A percentile compares a stretch with the other conserved stretches of the same genome.
phyloP scores from a whole-genome alignment of 2,113 vertebrate species.

The Pseudopodoces humilis region DNA sequence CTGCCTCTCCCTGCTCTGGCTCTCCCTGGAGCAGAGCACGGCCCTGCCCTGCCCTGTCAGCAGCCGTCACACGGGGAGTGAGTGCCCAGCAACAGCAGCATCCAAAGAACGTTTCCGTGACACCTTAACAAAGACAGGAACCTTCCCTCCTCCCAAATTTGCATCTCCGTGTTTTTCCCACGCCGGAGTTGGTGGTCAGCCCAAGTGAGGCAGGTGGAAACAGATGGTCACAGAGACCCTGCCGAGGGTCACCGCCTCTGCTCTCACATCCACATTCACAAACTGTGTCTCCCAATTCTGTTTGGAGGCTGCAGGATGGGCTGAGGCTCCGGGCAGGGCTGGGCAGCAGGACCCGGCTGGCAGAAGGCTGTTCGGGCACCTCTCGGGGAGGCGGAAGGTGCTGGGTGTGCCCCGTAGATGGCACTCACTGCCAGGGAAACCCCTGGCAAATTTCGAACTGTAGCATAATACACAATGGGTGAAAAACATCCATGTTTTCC shows the following conservation, averaged over 20 bases:
- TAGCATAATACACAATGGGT: neutral
- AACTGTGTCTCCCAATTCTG: fast-evolving
- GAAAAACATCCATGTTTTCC: neutral
- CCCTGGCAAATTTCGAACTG: neutral
- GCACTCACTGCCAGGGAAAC: neutral
- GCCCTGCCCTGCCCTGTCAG: neutral
- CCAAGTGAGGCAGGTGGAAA: neutral
- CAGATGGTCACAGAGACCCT: neutral
- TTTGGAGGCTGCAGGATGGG: neutral
- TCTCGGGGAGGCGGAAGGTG: neutral
- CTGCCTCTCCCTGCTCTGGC: neutral
- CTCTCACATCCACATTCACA: neutral
- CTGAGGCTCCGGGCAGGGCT: neutral
- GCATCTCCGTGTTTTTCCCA: neutral
- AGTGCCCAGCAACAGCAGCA: neutral
- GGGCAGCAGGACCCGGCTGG: neutral
- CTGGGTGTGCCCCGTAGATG: neutral
- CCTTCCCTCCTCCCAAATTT: neutral
- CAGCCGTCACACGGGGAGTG: fast-evolving
- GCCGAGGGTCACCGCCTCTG: neutral
- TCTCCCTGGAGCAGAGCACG: fast-evolving
- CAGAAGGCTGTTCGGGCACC: neutral
- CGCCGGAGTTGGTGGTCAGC: neutral
- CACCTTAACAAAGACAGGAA: neutral
- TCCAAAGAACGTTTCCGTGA: neutral